A percentile compares a stretch with the other conserved stretches of the same genome.
Conservation (phyloP, 1,140 invertebrate genomes). For the Halesus radiatus region DNA sequence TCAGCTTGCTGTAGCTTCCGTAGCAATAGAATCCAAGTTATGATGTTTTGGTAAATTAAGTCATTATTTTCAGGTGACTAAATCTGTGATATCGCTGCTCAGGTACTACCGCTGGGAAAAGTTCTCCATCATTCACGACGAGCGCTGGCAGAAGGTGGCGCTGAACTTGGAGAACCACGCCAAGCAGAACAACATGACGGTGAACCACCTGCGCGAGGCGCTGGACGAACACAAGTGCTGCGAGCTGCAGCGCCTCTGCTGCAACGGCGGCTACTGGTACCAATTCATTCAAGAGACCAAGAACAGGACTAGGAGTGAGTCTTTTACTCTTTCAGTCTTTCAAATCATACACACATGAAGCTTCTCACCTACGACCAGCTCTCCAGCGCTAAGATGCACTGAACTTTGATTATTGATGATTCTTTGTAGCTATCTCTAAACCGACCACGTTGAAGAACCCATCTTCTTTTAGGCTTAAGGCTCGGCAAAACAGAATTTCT, state of each 20-base stretch:
- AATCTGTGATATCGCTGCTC: conserved; percentile 91
- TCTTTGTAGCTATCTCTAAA: too few relatives aligned
- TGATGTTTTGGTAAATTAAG: neutral
- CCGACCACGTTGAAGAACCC: too few relatives aligned
- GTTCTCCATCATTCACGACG: conserved; percentile 93
- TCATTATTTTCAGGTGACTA: conserved; percentile 80
- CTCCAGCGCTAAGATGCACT: too few relatives aligned
- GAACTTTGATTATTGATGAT: too few relatives aligned
- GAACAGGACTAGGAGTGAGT: conserved; percentile 88
- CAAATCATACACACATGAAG: too few relatives aligned
- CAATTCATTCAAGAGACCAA: conserved; percentile 90
- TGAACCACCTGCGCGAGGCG: conserved; percentile 81
- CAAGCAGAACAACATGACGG: conserved; percentile 80
- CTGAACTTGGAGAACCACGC: conserved; percentile 82
- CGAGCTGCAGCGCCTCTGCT: conserved; percentile 79
- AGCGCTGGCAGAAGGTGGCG: conserved; percentile 83
- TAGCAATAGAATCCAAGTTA: neutral
- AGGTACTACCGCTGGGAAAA: conserved; percentile 94
- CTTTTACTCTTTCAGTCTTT: neutral
- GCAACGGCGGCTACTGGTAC: conserved; percentile 83
- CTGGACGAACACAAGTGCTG: conserved; percentile 83
- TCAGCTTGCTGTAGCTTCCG: neutral
- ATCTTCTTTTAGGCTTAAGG: too few relatives aligned
- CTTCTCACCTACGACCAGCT: too few relatives aligned
- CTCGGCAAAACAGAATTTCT: too few relatives aligned